These are phyloP conservation scores for Catocala nupta DNA, from an alignment of 2,888 invertebrate genomes.

Conservation along the genomic window DNA sequence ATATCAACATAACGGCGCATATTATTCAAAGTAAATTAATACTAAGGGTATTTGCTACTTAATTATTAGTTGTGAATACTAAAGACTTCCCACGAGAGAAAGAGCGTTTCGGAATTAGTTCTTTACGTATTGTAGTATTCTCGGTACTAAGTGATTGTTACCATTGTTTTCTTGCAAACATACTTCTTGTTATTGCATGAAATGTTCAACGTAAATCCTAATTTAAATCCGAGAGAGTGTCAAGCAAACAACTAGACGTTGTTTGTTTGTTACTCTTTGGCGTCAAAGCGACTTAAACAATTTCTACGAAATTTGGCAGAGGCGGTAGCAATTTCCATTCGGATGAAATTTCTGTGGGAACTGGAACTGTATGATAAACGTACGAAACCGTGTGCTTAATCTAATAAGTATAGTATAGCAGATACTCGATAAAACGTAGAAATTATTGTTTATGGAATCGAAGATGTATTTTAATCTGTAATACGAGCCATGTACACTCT, in stretches of 20 bases:
- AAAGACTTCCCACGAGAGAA: too few species aligned
- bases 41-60: too few species aligned
- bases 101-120: too few species aligned
- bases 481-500: too few species aligned
- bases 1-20: too few species aligned
- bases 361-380: background rate
- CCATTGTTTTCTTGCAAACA: constrained; percentile 9
- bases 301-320: constrained; percentile 20
- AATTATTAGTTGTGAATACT: too few species aligned
- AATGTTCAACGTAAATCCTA: constrained; percentile 3
- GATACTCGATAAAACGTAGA: too few species aligned
- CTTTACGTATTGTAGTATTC: background rate
- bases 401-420: too few species aligned
- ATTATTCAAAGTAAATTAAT: too few species aligned
- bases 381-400: too few species aligned
- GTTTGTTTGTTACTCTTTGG: constrained; percentile 15
- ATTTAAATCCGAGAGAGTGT: constrained; percentile 13
- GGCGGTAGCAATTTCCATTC: constrained; percentile 7
- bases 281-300: constrained; percentile 10
- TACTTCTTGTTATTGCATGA: background rate
- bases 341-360: background rate
- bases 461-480: too few species aligned
- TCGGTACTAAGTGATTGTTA: background rate
- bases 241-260: background rate
- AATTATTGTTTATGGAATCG: too few species aligned